Conservation (phyloP, 2,888 invertebrate genomes). For the Sphinx pinastri region DNA sequence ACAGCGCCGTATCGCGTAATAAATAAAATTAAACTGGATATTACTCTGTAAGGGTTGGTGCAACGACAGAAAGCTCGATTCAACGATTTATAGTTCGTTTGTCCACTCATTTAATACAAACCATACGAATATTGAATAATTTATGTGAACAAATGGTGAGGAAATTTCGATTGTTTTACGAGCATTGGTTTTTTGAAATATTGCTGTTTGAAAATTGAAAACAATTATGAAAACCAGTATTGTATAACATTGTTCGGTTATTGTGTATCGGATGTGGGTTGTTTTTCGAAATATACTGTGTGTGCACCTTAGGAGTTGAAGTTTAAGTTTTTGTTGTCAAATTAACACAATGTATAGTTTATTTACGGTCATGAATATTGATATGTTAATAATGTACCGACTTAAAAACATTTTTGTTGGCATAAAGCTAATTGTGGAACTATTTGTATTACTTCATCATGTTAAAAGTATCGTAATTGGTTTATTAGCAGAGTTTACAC, state of each 20-base stretch:
- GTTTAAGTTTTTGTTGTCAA: background rate
- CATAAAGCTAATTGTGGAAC: too few relatives aligned
- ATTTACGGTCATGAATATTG: too few relatives aligned
- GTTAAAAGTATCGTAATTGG: too few relatives aligned
- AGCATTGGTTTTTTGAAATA: conserved; percentile 34
- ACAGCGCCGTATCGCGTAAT: conserved; percentile 41
- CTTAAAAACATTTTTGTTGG: too few relatives aligned
- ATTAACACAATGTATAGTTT: background rate
- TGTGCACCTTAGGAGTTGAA: background rate
- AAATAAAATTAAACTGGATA: conserved; percentile 57
- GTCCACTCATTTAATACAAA: conserved; percentile 41
- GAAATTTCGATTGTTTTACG: conserved; percentile 42
- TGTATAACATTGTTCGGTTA: conserved; percentile 45
- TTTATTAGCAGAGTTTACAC: too few relatives aligned
- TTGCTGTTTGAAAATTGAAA: conserved; percentile 29
- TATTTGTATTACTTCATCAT: too few relatives aligned
- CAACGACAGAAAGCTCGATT: conserved; percentile 51
- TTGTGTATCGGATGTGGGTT: background rate
- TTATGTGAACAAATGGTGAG: conserved; percentile 51
- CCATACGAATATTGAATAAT: conserved; percentile 39
- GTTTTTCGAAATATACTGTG: background rate
- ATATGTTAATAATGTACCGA: too few relatives aligned
- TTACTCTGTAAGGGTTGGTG: conserved; percentile 52
- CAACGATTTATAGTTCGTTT: conserved; percentile 55
- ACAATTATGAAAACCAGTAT: conserved; percentile 28